Base-by-base conservation (phyloP, 2,888 invertebrate species). In the Strigamia transsilvanica region DNA sequence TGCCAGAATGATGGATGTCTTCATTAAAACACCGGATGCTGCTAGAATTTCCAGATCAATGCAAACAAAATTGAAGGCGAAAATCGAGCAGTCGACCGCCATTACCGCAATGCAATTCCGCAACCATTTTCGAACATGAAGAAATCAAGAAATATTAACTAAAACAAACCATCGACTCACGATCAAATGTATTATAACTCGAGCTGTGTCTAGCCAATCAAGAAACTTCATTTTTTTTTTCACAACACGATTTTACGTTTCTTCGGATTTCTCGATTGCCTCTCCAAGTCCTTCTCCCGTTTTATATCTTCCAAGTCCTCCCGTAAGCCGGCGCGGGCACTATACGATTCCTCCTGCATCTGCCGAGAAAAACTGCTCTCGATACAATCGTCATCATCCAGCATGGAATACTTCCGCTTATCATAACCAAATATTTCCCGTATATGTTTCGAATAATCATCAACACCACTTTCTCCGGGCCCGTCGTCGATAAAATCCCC, bases 401-500 rank as follows among this genome's bases (percentile, higher is more conserved):
- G 21, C 61, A 21, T 61, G 21, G 61, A 15, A 18, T 51, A 80
- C 80, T 80, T 80, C 12, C 80, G 51, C 32, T 56, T 51, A 87
- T 97, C 96, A 87, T 98, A 98, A 77, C 95, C 95, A 88, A 98
- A 97, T 87, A 98, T 96, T 87, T 94, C 93, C 85, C 93, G 93
- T 85, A 98, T 97, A 86, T 94, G 92, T 85, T 91, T 93, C 0
- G 96, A 97, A 87, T 94, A 93, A 87, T 95, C 94, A 84, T 90
- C 89, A 41, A 87, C 87, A 84, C 38, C 38, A 38, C 89, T 90
- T 27, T 92, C 92, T 83, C 92, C 92, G 0, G 93, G 93, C 2
- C 92, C 95, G 87, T 98, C 97, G 87, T 96, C 97, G 84, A 98
- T 97, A 86, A 98, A 98, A 88, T 96, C 97, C 85, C 96, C 95